Evolutionary conservation across 2,888 invertebrate species (phyloP).

Genomic region (Tipula lateralis): DNA sequence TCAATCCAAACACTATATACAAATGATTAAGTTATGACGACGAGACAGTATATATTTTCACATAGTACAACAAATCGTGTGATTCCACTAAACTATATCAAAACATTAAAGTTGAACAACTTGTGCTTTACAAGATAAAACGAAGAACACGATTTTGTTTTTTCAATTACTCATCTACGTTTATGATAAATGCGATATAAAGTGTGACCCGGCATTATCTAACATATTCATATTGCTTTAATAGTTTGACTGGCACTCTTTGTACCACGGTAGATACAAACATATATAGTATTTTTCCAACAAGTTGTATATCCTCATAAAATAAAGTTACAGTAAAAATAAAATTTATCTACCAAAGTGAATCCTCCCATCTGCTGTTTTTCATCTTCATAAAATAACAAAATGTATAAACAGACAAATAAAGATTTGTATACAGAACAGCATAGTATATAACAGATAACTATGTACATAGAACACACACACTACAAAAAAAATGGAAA

Average conservation of each 20-base stretch:
- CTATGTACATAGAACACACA: no score
- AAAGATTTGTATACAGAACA: not conserved
- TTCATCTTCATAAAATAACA: not conserved
- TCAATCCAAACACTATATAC: no score
- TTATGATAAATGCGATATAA: not conserved
- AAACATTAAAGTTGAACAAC: not conserved
- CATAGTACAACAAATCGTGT: no score
- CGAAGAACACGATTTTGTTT: no score
- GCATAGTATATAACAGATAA: not conserved
- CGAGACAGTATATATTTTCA: no score
- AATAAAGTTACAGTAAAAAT: not conserved
- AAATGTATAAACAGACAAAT: not conserved
- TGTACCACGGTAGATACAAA: not conserved
- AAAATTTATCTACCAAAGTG: not conserved
- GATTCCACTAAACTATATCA: no score
- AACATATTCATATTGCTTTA: not conserved
- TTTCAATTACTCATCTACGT: not conserved
- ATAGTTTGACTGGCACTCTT: not conserved
- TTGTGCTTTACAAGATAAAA: not conserved
- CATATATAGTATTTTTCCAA: not conserved
- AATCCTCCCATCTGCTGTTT: constrained; percentile 19
- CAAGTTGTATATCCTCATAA: constrained; percentile 19
- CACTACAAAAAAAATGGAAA: not conserved
- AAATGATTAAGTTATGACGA: no score
- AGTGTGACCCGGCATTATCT: not conserved